These are phyloP conservation scores for Tragelaphus buxtoni DNA, from an alignment of 2,113 vertebrate species.

Conservation along the genomic window DNA sequence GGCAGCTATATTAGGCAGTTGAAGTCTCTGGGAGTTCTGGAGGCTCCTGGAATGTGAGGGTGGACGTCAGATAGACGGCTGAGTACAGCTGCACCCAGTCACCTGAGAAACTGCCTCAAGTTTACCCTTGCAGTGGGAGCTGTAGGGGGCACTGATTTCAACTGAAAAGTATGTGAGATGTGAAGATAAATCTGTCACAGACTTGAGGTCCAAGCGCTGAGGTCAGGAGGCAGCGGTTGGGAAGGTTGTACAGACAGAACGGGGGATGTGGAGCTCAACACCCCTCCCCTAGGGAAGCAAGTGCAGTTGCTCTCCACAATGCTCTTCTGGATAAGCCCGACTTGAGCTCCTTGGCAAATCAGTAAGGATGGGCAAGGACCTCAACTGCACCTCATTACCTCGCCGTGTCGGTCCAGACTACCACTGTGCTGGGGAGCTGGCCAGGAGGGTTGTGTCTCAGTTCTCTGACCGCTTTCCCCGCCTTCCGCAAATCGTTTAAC, in stretches of 20 bases:
- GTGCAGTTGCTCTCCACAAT: neutral
- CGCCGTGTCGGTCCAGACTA: rapidly evolving
- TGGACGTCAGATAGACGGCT: neutral
- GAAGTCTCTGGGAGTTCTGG: neutral
- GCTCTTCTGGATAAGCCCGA: too few species aligned
- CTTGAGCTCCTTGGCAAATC: neutral
- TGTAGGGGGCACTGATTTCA: neutral
- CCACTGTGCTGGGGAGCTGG: rapidly evolving
- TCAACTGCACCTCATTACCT: neutral
- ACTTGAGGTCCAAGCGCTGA: neutral
- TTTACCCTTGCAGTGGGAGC: neutral
- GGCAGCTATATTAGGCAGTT: neutral
- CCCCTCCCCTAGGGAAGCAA: neutral
- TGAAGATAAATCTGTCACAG: neutral
- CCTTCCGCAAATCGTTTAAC: neutral
- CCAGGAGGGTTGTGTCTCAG: rapidly evolving
- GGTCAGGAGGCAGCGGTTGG: neutral
- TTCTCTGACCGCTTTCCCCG: neutral
- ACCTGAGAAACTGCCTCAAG: neutral
- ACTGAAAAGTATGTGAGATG: neutral
- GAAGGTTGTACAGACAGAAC: neutral
- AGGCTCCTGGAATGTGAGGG: neutral
- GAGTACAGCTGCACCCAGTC: neutral
- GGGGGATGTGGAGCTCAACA: too few species aligned
- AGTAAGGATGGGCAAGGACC: neutral